Conservation (phyloP, 2,888 invertebrate species). For the Didymodactylos carnosus region DNA sequence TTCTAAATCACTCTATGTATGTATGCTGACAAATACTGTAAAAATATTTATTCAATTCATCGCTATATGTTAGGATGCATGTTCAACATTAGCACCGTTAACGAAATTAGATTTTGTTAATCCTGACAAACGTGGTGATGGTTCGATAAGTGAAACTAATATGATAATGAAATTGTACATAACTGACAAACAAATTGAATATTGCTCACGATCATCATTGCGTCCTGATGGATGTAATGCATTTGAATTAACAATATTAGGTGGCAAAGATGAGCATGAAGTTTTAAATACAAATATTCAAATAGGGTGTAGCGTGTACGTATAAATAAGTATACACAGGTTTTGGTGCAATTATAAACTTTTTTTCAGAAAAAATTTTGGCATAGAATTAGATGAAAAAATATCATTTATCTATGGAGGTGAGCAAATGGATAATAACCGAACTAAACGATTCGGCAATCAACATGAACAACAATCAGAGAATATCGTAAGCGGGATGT, state of each 20-base stretch:
- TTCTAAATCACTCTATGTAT: background rate
- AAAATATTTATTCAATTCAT: background rate
- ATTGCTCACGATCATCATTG: too few species aligned
- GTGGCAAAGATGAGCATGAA: background rate
- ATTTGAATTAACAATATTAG: background rate
- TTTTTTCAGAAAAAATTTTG: background rate
- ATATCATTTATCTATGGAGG: background rate
- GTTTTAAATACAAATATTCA: background rate
- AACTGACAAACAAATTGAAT: too few species aligned
- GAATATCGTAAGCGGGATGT: too few species aligned
- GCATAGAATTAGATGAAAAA: background rate
- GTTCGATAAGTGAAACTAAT: too few species aligned
- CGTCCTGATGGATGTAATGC: background rate
- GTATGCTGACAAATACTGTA: background rate
- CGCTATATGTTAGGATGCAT: background rate
- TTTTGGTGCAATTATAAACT: too few species aligned
- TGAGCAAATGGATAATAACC: too few species aligned
- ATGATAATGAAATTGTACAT: too few species aligned
- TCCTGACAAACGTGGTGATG: too few species aligned
- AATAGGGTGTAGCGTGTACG: background rate
- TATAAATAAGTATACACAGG: too few species aligned
- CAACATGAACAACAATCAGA: too few species aligned
- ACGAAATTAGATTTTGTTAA: too few species aligned
- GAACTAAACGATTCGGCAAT: too few species aligned
- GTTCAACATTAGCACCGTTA: background rate